phyloP scores from a whole-genome alignment of 2,888 invertebrate genomes.

The Hermaeophaga mercurialis region DNA sequence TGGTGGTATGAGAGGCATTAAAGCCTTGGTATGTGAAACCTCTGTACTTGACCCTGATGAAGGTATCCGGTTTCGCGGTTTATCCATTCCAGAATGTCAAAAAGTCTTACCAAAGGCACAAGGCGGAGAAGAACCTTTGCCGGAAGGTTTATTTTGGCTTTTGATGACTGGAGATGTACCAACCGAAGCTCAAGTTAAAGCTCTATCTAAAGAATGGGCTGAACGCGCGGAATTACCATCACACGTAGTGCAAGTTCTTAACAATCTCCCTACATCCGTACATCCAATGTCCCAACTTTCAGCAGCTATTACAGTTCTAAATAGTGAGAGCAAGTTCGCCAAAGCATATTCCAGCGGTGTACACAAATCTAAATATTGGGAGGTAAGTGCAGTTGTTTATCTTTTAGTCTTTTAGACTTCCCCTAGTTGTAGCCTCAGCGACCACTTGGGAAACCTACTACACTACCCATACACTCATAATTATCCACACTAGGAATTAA shows the following conservation, averaged over 20 bases:
- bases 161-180: constrained; percentile 89
- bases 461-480: no score
- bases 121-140: constrained; percentile 83
- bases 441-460: no score
- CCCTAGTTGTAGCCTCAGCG: neutral
- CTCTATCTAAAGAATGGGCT: constrained; percentile 84
- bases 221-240: constrained; percentile 86
- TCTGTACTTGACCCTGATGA: constrained; percentile 94
- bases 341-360: constrained; percentile 89
- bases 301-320: constrained; percentile 88
- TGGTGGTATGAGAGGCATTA: constrained; percentile 96
- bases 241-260: constrained; percentile 91
- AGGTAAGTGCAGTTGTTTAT: no score
- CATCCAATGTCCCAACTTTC: constrained; percentile 97
- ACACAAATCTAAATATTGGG: constrained; percentile 90
- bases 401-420: no score
- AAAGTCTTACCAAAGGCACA: constrained; percentile 82
- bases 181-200: constrained; percentile 74
- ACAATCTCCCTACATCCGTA: constrained; percentile 85
- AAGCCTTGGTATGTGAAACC: constrained; percentile 92
- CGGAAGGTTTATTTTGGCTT: constrained; percentile 93
- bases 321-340: constrained; percentile 90
- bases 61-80: constrained; percentile 93
- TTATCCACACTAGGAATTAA: no score
- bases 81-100: constrained; percentile 92